Evolutionary conservation across 2,113 vertebrate genomes (phyloP), one percentile per base, ranked within the genome.

Genomic region (Rhinoderma darwinii): DNA sequence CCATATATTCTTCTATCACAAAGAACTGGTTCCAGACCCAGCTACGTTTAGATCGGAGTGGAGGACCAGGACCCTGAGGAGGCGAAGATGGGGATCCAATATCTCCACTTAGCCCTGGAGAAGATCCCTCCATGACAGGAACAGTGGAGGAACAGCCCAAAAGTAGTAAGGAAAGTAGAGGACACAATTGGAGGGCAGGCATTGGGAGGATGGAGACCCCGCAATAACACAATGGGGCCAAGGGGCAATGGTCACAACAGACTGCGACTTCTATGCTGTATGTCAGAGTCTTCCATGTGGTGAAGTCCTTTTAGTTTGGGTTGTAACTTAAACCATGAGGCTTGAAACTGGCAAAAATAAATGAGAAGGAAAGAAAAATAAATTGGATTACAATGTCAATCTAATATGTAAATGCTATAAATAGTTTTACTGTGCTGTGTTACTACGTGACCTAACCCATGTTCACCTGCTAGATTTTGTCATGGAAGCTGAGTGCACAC

Each of bases 21-120:
- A 98, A 98, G 91, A 98, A 98, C 93, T 98, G 97, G 91, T 98
- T 98, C 97, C 97, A 98, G 88, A 98, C 97, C 97, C 97, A 98
- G 91, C 97, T 98, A 90, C 97, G 94, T 54, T 96, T 93, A 89
- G 94, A 95, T 78, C 97, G 93, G n/a, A 94, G 93, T 66, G 96
- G 94, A 1, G 93, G 84, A n/a, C 91, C 92, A 27, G 92, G 86
- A 4, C 78, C 79, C 22, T 61, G 79, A 47, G 86, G 79, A 75
- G 50, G 70, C 17, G 66, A 74, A 41, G 66, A 73, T 74, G 78
- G 30, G 14, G 68, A 51, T 35, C 39, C 68, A 37, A 27, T 51
- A 37, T 75, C 66, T 37, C 41, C 47, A 43, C 68, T 74, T 15
- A 74, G 54, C 18, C 86, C 79, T 50, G 86, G 86, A 50, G 66